These are phyloP conservation scores for Phorcus lineatus DNA, from an alignment of 2,888 invertebrate genomes.

Conservation along the genomic window DNA sequence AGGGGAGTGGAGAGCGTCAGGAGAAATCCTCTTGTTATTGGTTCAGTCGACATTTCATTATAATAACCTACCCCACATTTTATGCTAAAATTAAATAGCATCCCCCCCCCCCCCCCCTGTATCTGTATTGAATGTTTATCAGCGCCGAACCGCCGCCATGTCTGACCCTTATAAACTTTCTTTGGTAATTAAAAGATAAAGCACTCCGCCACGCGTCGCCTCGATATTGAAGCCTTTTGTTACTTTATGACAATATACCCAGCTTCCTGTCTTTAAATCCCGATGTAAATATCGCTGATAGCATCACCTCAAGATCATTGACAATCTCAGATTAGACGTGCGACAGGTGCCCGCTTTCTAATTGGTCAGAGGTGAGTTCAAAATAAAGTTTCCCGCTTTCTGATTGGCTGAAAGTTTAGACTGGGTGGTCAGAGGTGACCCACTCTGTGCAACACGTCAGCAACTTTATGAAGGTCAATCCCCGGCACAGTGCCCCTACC, in stretches of 20 bases:
- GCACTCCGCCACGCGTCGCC: neutral
- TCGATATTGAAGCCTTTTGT: constrained; percentile 3
- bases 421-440: neutral
- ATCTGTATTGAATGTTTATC: too few species aligned
- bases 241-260: neutral
- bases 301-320: neutral
- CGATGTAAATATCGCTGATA: neutral
- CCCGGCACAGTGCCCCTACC: neutral
- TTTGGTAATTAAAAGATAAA: neutral
- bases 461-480: neutral
- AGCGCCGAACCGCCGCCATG: too few species aligned
- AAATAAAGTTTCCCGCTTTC: neutral
- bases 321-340: neutral
- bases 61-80: too few species aligned
- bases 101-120: too few species aligned
- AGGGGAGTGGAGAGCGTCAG: too few species aligned
- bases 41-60: too few species aligned
- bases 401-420: neutral
- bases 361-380: neutral
- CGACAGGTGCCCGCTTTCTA: neutral
- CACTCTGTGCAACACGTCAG: neutral
- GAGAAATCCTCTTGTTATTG: too few species aligned
- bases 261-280: neutral
- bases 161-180: too few species aligned
- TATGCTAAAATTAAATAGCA: too few species aligned